These are phyloP conservation scores for Odocoileus hemionus DNA, from an alignment of 2,113 vertebrate genomes.

Conservation along the genomic window DNA sequence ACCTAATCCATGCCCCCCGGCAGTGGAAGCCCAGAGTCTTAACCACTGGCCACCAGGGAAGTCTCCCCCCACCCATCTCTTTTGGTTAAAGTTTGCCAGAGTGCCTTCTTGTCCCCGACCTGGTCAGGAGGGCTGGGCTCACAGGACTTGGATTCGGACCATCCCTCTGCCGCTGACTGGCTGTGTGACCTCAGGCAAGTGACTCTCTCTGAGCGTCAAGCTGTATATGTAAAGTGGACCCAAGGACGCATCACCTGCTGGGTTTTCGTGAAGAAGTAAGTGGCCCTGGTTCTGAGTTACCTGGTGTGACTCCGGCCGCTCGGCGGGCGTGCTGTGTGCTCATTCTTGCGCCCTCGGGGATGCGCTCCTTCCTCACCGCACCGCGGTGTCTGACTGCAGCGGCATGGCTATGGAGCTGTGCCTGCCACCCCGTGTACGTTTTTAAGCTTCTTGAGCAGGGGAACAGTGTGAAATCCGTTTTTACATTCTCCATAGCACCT, in stretches of 20 bases:
- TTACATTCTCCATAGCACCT: not conserved
- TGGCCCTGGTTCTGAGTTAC: rapidly evolving
- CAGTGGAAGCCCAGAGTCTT: not conserved
- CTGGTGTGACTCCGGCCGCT: not conserved
- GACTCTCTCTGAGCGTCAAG: not conserved
- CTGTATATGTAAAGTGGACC: not conserved
- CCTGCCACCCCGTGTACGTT: not conserved
- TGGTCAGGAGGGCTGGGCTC: not conserved
- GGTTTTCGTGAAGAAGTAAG: not conserved
- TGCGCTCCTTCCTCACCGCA: not conserved
- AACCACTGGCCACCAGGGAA: not conserved
- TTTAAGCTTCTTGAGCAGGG: not conserved
- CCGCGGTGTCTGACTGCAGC: rapidly evolving
- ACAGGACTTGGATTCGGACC: too few relatives aligned
- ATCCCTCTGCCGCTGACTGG: not conserved
- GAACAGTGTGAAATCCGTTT: not conserved
- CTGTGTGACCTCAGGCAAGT: not conserved
- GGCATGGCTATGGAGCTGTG: rapidly evolving
- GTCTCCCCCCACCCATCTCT: not conserved
- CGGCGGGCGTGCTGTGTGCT: not conserved
- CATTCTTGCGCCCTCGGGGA: not conserved
- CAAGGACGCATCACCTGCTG: not conserved
- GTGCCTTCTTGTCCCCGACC: not conserved
- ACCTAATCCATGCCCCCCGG: not conserved
- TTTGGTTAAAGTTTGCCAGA: not conserved